Evolutionary conservation across 2,797 vertebrate genomes (phyloP), one percentile per base, ranked within the genome.

Genomic region (Centropyge bicolor): DNA sequence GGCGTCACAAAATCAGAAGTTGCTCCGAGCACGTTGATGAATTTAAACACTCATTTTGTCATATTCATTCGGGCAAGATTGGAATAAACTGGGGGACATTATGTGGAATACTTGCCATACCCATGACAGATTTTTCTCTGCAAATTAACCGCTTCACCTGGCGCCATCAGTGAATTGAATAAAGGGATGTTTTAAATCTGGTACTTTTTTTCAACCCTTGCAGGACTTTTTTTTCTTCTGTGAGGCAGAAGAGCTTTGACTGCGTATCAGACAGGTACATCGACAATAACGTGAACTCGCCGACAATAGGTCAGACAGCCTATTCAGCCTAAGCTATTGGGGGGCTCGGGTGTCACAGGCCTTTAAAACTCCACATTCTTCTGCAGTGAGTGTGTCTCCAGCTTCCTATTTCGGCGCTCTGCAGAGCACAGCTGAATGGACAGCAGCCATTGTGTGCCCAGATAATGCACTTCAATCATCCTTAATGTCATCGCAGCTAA

Each of bases 381-480:
- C 86, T 74, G 88, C 90, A 85, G 85, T n/a, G 74, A 86, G 76
- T 76, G 69, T 82, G 72, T 88, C 57, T 55, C 80, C 78, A 71
- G 87, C 83, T 84, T 49, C 83, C 77, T 79, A 75, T 91, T 88
- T 82, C 88, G 85, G 72, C 52, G 68, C 78, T 83, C 82, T 86
- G 86, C 86, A 79, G 75, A 80, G 85, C 86, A 77, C 76, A 87
- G 82, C 82, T 87, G 90, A 92, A 93, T 91, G 88, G 93, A 94
- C 92, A 91, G 93, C 83, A 74, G 88, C 89, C 88, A 93, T 94
- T 94, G 92, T 94, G 91, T 86, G 82, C 77, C 68, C 82, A 88
- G 88, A 94, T 94, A 95, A 94, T 93, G 88, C 89, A 88, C 87
- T 91, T 94, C 94, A 94, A 91, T 94, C 93, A 95, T 93, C 86